Base-by-base conservation (phyloP, 2,113 vertebrate genomes). In the Indicator indicator region DNA sequence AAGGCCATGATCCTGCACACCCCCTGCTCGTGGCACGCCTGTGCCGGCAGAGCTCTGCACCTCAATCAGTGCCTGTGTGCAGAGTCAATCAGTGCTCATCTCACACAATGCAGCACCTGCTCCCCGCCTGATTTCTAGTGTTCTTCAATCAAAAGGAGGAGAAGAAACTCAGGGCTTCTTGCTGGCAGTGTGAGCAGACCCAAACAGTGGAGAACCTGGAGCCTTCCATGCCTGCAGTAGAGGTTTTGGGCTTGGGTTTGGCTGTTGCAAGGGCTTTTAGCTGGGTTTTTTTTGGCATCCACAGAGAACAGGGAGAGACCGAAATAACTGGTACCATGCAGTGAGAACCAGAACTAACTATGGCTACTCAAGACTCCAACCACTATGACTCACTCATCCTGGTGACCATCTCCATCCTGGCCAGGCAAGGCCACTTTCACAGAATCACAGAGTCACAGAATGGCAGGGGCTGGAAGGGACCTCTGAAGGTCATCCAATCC, bases 81-180 rank as follows among this genome's bases (percentile, higher is more conserved):
- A 84, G 92, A 97, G 97, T 97, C 97, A 98, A 98, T 98, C 98
- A 98, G 92, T 1, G 30, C 96, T 98, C 84, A 97, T 98, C 97
- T 97, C 89, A 95, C 97, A 97, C 97, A 98, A 97, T 96, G 64
- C 96, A 86, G 95, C 98, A 97, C 97, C 97, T 97, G 97, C 74
- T 79, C 93, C 93, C 91, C 4, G 11, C 32, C 97, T 98, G 98
- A 98, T 98, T 98, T 98, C 97, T 97, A 98, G 97, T 92, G 96
- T 97, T 96, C 97, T 98, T 97, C 97, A 98, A 98, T 98, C 98
- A 98, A 96, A 95, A 92, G 83, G 71, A 94, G 88, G 62, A 94
- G 77, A 88, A 95, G 92, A 94, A 96, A 95, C 75, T 38, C 89
- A 4, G 71, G 86, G 78, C 74, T 94, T 93, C 83, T 65, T 21